These are phyloP conservation scores for Athene cunicularia DNA, from an alignment of 2,113 vertebrate species.

Conservation along the genomic window DNA sequence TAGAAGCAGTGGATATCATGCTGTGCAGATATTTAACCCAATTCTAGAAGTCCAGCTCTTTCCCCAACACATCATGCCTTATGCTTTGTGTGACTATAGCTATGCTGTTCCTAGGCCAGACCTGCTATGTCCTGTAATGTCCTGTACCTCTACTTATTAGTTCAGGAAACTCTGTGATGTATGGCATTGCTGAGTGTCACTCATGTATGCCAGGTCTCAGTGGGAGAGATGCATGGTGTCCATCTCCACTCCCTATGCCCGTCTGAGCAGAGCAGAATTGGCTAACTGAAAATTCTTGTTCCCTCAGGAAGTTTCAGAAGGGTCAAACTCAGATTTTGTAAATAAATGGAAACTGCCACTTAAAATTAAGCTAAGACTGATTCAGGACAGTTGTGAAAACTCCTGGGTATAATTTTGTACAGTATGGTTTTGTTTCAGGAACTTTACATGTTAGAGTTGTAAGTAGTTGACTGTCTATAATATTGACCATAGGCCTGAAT, in stretches of 20 bases:
- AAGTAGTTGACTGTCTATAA: not conserved
- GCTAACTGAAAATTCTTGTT: not conserved
- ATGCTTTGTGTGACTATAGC: not conserved
- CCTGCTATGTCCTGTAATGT: not conserved
- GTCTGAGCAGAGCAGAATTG: not conserved
- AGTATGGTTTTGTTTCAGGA: not conserved
- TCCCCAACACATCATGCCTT: fast-evolving
- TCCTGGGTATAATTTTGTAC: not conserved
- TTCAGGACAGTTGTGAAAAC: not conserved
- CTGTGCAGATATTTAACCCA: not conserved
- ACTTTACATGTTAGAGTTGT: not conserved
- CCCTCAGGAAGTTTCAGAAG: not conserved
- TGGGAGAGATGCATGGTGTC: not conserved
- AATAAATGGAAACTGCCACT: not conserved
- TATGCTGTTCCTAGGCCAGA: not conserved
- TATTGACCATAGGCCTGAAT: not conserved
- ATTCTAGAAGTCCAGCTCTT: not conserved
- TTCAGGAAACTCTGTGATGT: not conserved
- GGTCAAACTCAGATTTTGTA: not conserved
- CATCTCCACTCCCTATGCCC: not conserved
- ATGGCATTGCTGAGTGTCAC: not conserved
- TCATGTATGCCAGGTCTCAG: not conserved
- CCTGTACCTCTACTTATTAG: no score
- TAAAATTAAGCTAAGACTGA: not conserved
- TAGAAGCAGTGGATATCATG: not conserved